Conservation (phyloP, 2,888 invertebrate genomes). For the Petrolisthes cinctipes region DNA sequence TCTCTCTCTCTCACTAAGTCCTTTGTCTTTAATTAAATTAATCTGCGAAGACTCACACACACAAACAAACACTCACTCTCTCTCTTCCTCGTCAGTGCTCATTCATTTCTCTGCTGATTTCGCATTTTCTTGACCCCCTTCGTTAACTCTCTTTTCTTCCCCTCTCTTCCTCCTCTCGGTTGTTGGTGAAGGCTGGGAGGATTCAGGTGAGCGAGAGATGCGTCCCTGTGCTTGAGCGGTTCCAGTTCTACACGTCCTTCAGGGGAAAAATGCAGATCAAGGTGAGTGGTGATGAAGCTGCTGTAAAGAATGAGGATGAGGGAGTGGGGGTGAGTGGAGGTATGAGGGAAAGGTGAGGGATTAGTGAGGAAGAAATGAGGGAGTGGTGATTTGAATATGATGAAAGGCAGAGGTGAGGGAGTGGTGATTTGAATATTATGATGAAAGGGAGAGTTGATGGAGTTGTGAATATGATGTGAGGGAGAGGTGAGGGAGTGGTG, state of each 20-base stretch:
- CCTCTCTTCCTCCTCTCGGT: neutral
- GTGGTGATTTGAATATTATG: too few species aligned
- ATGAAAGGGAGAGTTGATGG: too few species aligned
- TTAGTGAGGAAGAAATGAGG: too few species aligned
- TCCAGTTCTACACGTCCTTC: conserved; percentile 78
- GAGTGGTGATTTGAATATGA: too few species aligned
- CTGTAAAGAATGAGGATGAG: neutral
- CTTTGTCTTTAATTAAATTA: neutral
- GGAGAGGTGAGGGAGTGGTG: too few species aligned
- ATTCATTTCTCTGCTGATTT: neutral
- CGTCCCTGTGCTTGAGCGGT: conserved; percentile 77
- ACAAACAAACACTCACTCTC: neutral
- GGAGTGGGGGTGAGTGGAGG: neutral
- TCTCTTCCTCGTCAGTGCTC: neutral
- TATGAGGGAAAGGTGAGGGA: neutral
- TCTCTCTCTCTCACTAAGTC: neutral
- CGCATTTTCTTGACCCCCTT: neutral
- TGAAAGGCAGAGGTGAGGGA: too few species aligned
- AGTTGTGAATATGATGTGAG: too few species aligned
- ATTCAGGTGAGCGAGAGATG: conserved; percentile 84
- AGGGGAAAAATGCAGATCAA: conserved; percentile 85
- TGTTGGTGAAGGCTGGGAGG: conserved; percentile 76
- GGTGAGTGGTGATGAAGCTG: conserved; percentile 65
- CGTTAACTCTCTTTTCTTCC: neutral
- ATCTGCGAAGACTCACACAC: neutral